Evolutionary conservation across 2,113 vertebrate species (phyloP), one percentile per base, ranked within the genome.

Genomic region (Catharus minimus): DNA sequence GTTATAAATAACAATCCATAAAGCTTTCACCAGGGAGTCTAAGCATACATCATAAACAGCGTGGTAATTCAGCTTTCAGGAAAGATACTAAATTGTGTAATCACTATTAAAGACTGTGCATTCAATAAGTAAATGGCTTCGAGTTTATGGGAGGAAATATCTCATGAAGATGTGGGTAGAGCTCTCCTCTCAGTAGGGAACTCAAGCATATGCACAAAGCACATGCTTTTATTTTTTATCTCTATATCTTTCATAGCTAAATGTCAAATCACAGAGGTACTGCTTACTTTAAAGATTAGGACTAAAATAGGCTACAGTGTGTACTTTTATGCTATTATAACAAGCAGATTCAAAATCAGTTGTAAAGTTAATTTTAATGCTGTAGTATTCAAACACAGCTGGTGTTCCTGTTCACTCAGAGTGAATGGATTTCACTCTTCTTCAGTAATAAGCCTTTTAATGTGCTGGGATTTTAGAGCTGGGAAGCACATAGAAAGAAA

Each of bases 11-110:
- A 81, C 64, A 60, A 69, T 78, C 71, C 30, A 56, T 81, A 83
- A 93, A 90, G 61, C 69, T 90, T 90, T 93, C 89, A 78, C 24
- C 20, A 43, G 50, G 82, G 38, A 57, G 28, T 30, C 44, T 77
- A 58, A 94, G 41, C 69, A 71, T 60, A 64, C 53, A 60, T 78
- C 66, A 52, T 52, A 66, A 88, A 86, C 24, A 66, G 47, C 4
- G 2, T 22, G 15, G 56, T 77, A 80, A 83, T 56, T 65, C 76
- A 23, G 47, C 79, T 88, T 86, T 81, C 39, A 74, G 86, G 33
- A 86, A 89, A 78, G 77, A 58, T 41, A 77, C 64, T 88, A 71
- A 75, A 75, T 78, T 75, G 41, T 81, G 57, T 90, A 94, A 93
- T 90, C 65, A 33, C 68, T 78, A 43, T 74, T 92, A 90, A 86